Conservation (phyloP, 2,797 vertebrate genomes). For the Ibycter americanus region DNA sequence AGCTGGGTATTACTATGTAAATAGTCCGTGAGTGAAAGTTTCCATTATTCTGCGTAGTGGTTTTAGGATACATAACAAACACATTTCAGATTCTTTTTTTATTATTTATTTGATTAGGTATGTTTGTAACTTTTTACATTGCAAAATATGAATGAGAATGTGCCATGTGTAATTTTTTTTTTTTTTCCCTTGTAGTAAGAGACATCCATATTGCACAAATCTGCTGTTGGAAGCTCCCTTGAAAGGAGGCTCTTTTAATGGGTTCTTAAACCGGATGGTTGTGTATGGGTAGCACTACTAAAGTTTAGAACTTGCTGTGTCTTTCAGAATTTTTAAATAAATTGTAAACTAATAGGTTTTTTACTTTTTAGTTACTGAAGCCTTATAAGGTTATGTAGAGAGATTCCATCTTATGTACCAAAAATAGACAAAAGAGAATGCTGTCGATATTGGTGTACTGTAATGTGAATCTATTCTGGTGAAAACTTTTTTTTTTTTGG, state of each 20-base stretch:
- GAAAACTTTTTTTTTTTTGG: slow-evolving; percentile 68
- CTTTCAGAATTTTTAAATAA: slow-evolving; percentile 81
- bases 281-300: slow-evolving; percentile 81
- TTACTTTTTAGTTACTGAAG: slow-evolving; percentile 80
- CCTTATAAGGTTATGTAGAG: slow-evolving; percentile 81
- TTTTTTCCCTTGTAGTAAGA: slow-evolving; percentile 66
- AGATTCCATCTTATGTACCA: slow-evolving; percentile 83
- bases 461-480: slow-evolving; percentile 83
- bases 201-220: slow-evolving; percentile 82
- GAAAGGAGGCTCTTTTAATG: slow-evolving; percentile 70
- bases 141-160: slow-evolving; percentile 80
- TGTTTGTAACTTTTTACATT: slow-evolving; percentile 86
- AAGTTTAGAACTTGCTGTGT: slow-evolving; percentile 82
- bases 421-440: slow-evolving; percentile 83
- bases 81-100: slow-evolving; percentile 75
- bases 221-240: slow-evolving; percentile 74
- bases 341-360: slow-evolving; percentile 84
- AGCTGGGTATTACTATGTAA: slow-evolving; percentile 88
- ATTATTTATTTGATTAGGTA: slow-evolving; percentile 87
- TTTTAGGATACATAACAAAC: slow-evolving; percentile 82
- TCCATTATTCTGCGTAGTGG: slow-evolving; percentile 83
- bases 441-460: slow-evolving; percentile 83
- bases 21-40: slow-evolving; percentile 84
- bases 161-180: slow-evolving; percentile 82
- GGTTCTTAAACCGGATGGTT: slow-evolving; percentile 73